Base-by-base conservation (phyloP, 1,140 invertebrate species). In the Saccostrea echinata region DNA sequence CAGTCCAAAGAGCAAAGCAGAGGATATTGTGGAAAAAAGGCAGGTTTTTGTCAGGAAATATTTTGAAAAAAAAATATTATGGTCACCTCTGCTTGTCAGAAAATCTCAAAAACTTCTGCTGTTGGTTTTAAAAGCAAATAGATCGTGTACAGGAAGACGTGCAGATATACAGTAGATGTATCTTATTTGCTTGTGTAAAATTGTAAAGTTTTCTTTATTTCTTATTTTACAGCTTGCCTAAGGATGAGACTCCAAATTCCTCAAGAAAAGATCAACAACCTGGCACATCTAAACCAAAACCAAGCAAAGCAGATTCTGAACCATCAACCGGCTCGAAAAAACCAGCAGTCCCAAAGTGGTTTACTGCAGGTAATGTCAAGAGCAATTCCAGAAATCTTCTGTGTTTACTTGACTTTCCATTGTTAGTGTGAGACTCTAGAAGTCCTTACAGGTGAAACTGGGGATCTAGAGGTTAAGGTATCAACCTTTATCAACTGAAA, bases 1-100 rank as follows among this genome's bases (percentile, higher is more conserved):
- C 3, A 81, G 82, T 0, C 81, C 90, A 2, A 88, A 88, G 84
- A 35, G 35, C 61, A 86, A 86, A 57, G 91, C 91, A 57, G 91
- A 92, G 83, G 86, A 90, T 53, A 55, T 90, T 55, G 89, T 90
- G 68, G 86, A 84, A 16, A 91, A 82, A 83, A 87, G 88, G 91
- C 90, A 85, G 88, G 82, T 84, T 35, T 8, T 9, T 83, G 0
- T 33, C 6, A 43, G 43, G 6, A 43, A 43, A 3, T 43, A 6
- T 43, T 43, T 43, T 43, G 35, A 43, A 43, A 43, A 43, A 43
- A 43, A 43, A 3, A 3, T 43, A 43, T 43, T 3, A 43, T 43
- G 6, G 1, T 43, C 6, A 43, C 43, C 43, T 43, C 35, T 43
- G 11, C 24, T 30, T 33, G 16, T 16, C 18, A 8, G 55, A 21